phyloP scores from a whole-genome alignment of 2,113 vertebrate genomes.

The Nansenia antarctica region DNA sequence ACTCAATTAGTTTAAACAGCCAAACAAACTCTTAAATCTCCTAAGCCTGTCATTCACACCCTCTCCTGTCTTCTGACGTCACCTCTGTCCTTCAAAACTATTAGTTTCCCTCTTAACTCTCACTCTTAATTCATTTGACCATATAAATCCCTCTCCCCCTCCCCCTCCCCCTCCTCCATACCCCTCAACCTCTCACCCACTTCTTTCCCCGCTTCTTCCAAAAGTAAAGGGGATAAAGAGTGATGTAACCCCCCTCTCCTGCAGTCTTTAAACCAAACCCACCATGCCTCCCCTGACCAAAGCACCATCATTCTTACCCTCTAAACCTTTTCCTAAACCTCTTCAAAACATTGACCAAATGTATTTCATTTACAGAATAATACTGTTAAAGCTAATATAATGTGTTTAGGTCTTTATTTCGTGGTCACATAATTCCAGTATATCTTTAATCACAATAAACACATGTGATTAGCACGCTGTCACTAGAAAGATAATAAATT shows the following conservation, averaged over 20 bases:
- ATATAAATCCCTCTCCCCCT: conserved; percentile 27
- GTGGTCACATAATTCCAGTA: background rate
- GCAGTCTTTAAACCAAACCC: background rate
- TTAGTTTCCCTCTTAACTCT: background rate
- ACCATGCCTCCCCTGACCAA: background rate
- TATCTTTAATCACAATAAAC: background rate
- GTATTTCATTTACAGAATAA: background rate
- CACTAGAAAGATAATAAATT: background rate
- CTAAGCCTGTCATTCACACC: background rate
- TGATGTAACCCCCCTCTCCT: conserved; percentile 37
- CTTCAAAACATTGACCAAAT: background rate
- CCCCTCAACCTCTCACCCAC: conserved; percentile 74
- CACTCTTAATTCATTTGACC: conserved; percentile 32
- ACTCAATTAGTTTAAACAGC: background rate
- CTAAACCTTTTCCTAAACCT: background rate
- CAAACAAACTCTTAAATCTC: conserved; percentile 8
- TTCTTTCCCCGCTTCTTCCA: conserved; percentile 51
- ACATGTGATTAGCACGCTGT: background rate
- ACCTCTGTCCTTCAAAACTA: background rate
- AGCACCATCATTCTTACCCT: background rate
- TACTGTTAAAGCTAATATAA: background rate
- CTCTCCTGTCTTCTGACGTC: background rate
- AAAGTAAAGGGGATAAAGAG: conserved; percentile 47
- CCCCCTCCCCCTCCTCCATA: conserved; percentile 20
- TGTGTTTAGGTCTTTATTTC: no score